phyloP scores from a whole-genome alignment of 2,888 invertebrate genomes.

The Tanytarsus gracilentus region DNA sequence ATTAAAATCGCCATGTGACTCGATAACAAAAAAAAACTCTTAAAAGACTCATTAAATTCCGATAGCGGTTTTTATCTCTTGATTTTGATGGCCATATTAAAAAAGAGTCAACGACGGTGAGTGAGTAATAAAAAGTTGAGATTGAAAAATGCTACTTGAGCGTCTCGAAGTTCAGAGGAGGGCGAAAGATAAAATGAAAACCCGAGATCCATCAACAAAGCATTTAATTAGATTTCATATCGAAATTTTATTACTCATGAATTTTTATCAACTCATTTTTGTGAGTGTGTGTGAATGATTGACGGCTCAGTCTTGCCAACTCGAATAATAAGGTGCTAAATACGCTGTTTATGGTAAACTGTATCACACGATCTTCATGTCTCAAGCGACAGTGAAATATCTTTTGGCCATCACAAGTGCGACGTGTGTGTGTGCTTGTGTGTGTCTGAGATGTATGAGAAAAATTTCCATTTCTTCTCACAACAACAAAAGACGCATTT shows the following conservation, averaged over 20 bases:
- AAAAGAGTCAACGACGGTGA: background rate
- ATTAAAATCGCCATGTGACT: too few species aligned
- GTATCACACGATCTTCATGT: slow-evolving; percentile 22
- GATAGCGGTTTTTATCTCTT: background rate
- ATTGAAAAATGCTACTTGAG: slow-evolving; percentile 6
- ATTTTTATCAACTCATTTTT: too few species aligned
- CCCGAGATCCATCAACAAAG: slow-evolving; percentile 18
- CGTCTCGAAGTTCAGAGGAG: background rate
- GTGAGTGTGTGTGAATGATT: too few species aligned
- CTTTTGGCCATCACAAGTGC: too few species aligned
- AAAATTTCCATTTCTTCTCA: slow-evolving; percentile 6
- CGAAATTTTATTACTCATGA: background rate
- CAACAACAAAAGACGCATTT: slow-evolving; percentile 11
- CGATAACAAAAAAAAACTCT: too few species aligned
- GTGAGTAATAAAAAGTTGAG: background rate
- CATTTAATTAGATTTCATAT: slow-evolving; percentile 26
- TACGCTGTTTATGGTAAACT: slow-evolving; percentile 20
- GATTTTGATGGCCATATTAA: background rate
- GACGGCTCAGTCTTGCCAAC: too few species aligned
- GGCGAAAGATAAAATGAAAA: background rate
- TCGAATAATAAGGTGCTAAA: slow-evolving; percentile 23
- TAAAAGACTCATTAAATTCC: background rate
- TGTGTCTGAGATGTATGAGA: background rate
- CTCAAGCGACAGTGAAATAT: background rate
- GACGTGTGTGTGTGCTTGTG: background rate